Evolutionary conservation across 2,888 invertebrate genomes (phyloP), one percentile per base, ranked within the genome.

Genomic region (Aporophyla nigra): DNA sequence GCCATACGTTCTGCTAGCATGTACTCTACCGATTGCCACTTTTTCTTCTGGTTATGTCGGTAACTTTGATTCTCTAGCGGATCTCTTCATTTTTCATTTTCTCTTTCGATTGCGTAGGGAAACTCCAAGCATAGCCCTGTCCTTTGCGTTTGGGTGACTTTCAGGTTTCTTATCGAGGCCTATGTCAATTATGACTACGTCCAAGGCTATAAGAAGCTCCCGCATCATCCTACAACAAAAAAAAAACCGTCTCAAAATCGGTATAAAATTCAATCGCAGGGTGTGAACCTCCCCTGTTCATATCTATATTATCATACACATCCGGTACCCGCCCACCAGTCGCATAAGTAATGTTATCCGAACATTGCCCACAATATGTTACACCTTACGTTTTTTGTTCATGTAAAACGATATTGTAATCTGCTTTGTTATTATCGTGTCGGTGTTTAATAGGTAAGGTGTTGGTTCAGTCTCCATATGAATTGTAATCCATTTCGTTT

Each of bases 281-380:
- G 77, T 76, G 76, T 83, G 67, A 83, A 63, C 68, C 76, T 76
- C 80, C 76, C 82, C 71, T 63, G 63, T 76, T 80, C 80, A 87
- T 89, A 87, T 85, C 85, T 86, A 75, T 85, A 89, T 87, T 84
- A 86, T 87, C 84, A 87, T 84, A 82, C 61, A 86, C 88, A 89
- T 90, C 90, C 90, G 90, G 89, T 87, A 66, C 71, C 86, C 90
- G 85, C 90, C 90, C 84, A 90, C 90, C 76, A 71, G 69, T 76
- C 76, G 81, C 84, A 86, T 87, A 83, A 78, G 83, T 84, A 87
- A 86, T 88, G 76, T 82, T 88, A 88, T 83, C 84, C 83, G 81
- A 76, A 73, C 83, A 73, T 69, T 78, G 63, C 78, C 76, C 67
- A 81, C 78, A 85, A 88, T 87, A 80, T 84, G 70, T 83, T 68